Base-by-base conservation (phyloP, 2,113 vertebrate species). In the Seriola rivoliana region DNA sequence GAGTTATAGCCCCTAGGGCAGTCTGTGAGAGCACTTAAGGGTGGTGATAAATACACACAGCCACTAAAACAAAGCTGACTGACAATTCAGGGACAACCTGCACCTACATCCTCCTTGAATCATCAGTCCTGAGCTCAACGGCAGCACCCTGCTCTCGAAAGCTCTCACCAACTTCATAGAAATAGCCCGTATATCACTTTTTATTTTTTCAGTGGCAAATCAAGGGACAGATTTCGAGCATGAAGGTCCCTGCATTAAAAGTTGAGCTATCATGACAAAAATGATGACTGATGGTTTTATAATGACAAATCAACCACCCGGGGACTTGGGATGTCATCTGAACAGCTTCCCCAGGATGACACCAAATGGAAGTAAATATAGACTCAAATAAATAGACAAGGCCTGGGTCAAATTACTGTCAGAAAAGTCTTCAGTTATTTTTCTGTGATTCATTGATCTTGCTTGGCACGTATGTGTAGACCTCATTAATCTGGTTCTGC, bases 21-120 rank as follows among this genome's bases (percentile, higher is more conserved):
- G 86, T 87, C 88, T 77, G 75, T 64, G 87, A 90, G 91, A 93
- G 91, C 92, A 89, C 91, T 93, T 93, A 91, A 90, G 76, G 72
- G 71, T 88, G 85, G 91, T 89, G 92, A 94, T 93, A 94, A 95
- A 95, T 92, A 91, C 88, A 85, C 85, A 79, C 79, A 85, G 87
- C 76, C 75, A 79, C 75, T 91, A 91, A 91, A 94, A 92, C 89
- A 93, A 94, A 93, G 86, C 91, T 86, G 78, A 88, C 78, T 85
- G 91, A 92, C 90, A 92, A 91, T 86, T 88, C 93, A 94, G 91
- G 90, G 92, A 93, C 91, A 75, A 25, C 64, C 69, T 78, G 71
- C 68, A 60, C 85, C 88, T 60, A 57, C 71, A 48, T 38, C 62
- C 74, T 36, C 79, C 80, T 84, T 84, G 82, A 84, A 81, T 87